Evolutionary conservation across 1,140 invertebrate genomes (phyloP).

Genomic region (Drosophila nebulosa): DNA sequence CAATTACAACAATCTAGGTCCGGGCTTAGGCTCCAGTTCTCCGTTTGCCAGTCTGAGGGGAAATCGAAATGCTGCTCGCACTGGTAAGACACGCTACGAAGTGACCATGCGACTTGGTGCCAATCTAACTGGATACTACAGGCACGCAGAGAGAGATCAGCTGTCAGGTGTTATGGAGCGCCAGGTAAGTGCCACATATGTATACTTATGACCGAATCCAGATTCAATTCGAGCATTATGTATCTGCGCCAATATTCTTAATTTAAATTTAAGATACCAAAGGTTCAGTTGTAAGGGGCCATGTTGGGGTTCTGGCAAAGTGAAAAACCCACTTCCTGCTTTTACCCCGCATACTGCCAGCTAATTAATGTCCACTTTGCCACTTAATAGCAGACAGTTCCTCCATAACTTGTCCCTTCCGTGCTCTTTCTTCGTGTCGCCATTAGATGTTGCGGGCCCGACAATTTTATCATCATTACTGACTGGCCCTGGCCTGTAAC

Average conservation of each 20-base stretch:
- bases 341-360: not conserved
- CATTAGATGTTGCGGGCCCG: not conserved
- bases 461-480: conserved; percentile 26
- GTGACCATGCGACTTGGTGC: conserved; percentile 77
- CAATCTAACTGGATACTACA: conserved; percentile 76
- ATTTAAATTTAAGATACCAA: not conserved
- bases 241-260: no score
- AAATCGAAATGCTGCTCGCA: conserved; percentile 58
- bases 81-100: conserved; percentile 74
- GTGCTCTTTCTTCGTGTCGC: not conserved
- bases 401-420: not conserved
- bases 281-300: no score
- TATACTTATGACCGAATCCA: no score
- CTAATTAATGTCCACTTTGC: conserved; percentile 24
- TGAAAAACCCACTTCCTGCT: not conserved
- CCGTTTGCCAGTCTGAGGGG: conserved; percentile 33
- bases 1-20: conserved; percentile 11
- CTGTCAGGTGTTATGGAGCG: conserved; percentile 66
- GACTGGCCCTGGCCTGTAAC: conserved; percentile 5
- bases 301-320: not conserved
- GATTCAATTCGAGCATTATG: no score
- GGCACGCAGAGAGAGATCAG: conserved; percentile 65
- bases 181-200: conserved; percentile 58
- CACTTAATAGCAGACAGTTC: conserved; percentile 19
- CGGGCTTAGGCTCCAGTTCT: conserved; percentile 7